Base-by-base conservation (phyloP, 92 coral and sea anemone species). In the Zoanthus sociatus region DNA sequence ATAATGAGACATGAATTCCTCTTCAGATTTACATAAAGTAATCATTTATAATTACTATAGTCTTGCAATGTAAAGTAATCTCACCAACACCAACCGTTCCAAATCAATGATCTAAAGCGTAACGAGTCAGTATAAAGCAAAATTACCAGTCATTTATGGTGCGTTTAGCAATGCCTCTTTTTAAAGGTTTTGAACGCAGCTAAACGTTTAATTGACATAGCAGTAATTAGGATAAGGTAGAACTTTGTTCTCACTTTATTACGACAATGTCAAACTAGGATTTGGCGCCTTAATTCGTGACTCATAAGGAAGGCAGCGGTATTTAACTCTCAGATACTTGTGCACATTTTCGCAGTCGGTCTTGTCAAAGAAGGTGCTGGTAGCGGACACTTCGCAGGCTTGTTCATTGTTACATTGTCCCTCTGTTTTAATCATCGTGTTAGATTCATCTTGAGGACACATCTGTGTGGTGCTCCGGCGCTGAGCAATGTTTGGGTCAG, bases 381-480 rank as follows among this genome's bases (percentile, higher is more conserved):
- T 93, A 9, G 98, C 96, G 15, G 94, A 92, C 74, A 94, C 93
- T 54, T 94, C 98, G 60, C 98, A 94, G 33, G 98, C 98, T 45
- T 93, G 93, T 50, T 92, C 98, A 69, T 94, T 90, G 76, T 93
- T 94, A 71, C 98, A 94, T 64, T 94, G 98, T 9, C 94, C 95
- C 70, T 90, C 94, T 18, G 93, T 93, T 84, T 92, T 94, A 77
- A 88, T 86, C 91, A 92, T 94, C 9, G 95, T 88, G 77, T 94
- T 94, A 50, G 95, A 94, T 31, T 94, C 98, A 77, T 94, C 98
- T 76, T 94, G 98, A 50, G 98, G 98, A 60, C 98, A 94, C 95
- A 90, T 91, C 31, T 79, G 78, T 4, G 75, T 63, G 61, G 98
- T 94, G 89, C 89, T 91, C 30, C 94, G 92, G 3, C 98, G 96